phyloP scores from a whole-genome alignment of 92 coral and sea anemone genomes.

The Zoanthus solanderi region DNA sequence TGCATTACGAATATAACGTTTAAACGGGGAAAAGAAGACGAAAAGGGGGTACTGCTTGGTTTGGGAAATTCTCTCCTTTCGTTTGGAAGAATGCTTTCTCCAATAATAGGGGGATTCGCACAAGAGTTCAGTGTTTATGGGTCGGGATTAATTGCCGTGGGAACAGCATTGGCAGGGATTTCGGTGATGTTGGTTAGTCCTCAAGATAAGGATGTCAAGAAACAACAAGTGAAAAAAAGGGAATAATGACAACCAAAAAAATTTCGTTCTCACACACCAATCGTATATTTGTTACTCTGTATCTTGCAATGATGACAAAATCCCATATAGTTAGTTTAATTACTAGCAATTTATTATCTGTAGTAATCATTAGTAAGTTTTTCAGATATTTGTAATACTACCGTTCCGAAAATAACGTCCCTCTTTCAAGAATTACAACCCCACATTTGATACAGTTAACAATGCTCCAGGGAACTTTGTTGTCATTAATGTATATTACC shows the following conservation, averaged over 20 bases:
- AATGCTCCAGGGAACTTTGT: too few species aligned
- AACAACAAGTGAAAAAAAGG: conserved; percentile 40
- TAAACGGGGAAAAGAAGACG: conserved; percentile 74
- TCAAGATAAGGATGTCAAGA: conserved; percentile 38
- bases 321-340: too few species aligned
- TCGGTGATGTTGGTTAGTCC: conserved; percentile 59
- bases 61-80: conserved; percentile 88
- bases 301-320: too few species aligned
- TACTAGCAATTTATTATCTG: too few species aligned
- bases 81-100: conserved; percentile 96
- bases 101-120: conserved; percentile 87
- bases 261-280: too few species aligned
- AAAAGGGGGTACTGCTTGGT: conserved; percentile 91
- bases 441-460: too few species aligned
- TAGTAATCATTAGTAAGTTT: too few species aligned
- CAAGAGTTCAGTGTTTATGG: conserved; percentile 84
- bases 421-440: too few species aligned
- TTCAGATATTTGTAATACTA: too few species aligned
- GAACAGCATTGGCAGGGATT: conserved; percentile 74
- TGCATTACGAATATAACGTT: conserved; percentile 82
- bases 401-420: too few species aligned
- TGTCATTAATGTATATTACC: too few species aligned
- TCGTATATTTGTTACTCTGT: too few species aligned
- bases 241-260: background rate
- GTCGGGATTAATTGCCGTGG: conserved; percentile 77